Evolutionary conservation across 2,797 vertebrate genomes (phyloP).

Genomic region (Hoplostethus mediterraneus): DNA sequence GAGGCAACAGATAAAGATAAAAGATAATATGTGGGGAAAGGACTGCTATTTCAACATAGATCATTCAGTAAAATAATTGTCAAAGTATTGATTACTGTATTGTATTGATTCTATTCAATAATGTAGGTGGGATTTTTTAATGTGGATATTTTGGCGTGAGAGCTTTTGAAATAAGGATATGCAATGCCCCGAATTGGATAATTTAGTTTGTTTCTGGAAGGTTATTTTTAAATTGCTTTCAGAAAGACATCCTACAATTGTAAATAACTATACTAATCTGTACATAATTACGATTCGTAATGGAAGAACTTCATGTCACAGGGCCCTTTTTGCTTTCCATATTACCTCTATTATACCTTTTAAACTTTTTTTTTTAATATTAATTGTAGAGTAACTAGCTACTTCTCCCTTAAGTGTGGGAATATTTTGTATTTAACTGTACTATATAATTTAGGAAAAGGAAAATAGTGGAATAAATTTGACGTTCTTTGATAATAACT

Average conservation of each 20-base stretch:
- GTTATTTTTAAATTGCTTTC: slow-evolving; percentile 20
- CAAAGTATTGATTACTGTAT: slow-evolving; percentile 9
- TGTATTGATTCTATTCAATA: slow-evolving; percentile 6
- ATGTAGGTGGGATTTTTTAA: slow-evolving; percentile 11
- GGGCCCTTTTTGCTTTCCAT: slow-evolving; percentile 29
- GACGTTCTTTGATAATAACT: background rate
- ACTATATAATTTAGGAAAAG: slow-evolving; percentile 20
- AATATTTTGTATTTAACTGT: slow-evolving; percentile 42
- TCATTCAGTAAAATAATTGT: slow-evolving; percentile 25
- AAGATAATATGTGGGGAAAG: slow-evolving; percentile 71
- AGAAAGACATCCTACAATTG: slow-evolving; percentile 31
- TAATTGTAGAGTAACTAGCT: slow-evolving; percentile 25
- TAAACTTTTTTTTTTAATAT: slow-evolving; percentile 18
- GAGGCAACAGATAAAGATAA: slow-evolving; percentile 55
- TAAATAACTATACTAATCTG: slow-evolving; percentile 35
- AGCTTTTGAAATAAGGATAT: slow-evolving; percentile 35
- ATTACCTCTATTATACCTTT: slow-evolving; percentile 36
- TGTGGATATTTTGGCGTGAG: slow-evolving; percentile 17
- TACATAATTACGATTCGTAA: slow-evolving; percentile 39
- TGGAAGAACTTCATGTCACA: slow-evolving; percentile 14
- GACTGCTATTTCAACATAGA: slow-evolving; percentile 27
- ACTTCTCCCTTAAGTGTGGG: slow-evolving; percentile 16
- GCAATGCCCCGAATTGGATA: slow-evolving; percentile 11
- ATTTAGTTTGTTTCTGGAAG: slow-evolving; percentile 24
- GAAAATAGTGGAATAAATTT: slow-evolving; percentile 8